Base-by-base conservation (phyloP, 2,888 invertebrate species). In the Pristionchus arcanus region DNA sequence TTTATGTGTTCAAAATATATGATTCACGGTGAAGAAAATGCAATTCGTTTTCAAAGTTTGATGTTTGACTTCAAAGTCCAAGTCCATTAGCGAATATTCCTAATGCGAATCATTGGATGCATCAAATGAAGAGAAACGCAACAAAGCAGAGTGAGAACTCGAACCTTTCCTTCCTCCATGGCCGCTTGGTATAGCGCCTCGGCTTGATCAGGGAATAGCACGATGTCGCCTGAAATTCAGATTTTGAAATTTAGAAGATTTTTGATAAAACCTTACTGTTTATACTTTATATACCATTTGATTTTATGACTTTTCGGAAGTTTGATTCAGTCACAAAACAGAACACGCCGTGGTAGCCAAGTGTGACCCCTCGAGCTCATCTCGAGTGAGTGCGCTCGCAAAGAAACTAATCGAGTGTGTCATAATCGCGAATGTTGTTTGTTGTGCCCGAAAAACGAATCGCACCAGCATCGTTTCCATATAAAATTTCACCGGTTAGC, bases 171-270 rank as follows among this genome's bases (percentile, higher is more conserved):
- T 49, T 91, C 90, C 31, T 93, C 91, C 34, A 93, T 59, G 0
- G 93, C 93, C 31, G 91, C 90, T 68, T 92, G 92, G 89, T 93
- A 93, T 15, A 95, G 90, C 31, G 90, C 91, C 68, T 94, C 92
- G 2, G 95, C 95, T 89, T 95, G 95, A 68, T 94, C 94, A 3
- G 92, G 92, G 81, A 92, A 94, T 66, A 95, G 92, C 25, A 95
- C 94, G 77, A 95, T 95, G 90, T 95, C 95, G 28, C 95, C 94
- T 94, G 90, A 19, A 92, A 81, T 13, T 71, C 25, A 68, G 28
- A n/a, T 25, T 25, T 68, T 28, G 28, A 68, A n/a, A 68, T 28
- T 42, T 42, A 9, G 42, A 13, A 9, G 42, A n/a, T n/a, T n/a
- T n/a, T n/a, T n/a, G n/a, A n/a, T n/a, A n/a, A n/a, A n/a, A n/a